phyloP scores from a whole-genome alignment of 2,113 vertebrate species.

The Triplophysa tibetana region DNA sequence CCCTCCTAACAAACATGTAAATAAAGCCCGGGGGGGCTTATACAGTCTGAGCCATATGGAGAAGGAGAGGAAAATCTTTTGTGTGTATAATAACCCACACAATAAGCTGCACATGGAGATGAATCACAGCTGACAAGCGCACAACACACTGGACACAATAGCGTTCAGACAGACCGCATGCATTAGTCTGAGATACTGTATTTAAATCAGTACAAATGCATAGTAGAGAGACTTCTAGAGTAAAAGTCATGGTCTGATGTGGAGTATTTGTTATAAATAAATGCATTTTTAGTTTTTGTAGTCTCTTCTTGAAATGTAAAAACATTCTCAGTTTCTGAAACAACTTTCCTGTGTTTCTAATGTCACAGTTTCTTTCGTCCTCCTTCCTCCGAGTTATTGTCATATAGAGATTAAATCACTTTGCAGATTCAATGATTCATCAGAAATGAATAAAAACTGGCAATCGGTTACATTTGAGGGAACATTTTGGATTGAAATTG shows the following conservation, averaged over 20 bases:
- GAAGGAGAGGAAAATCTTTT: slow-evolving; percentile 50
- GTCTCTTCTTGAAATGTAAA: too few species aligned
- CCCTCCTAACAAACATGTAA: not conserved
- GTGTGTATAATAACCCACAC: slow-evolving; percentile 19
- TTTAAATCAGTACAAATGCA: not conserved
- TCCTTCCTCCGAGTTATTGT: too few species aligned
- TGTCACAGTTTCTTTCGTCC: too few species aligned
- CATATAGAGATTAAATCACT: too few species aligned
- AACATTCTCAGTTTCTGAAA: too few species aligned
- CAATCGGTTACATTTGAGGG: too few species aligned
- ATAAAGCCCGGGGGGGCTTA: slow-evolving; percentile 34
- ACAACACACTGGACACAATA: not conserved
- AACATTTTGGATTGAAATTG: too few species aligned
- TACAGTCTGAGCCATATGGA: not conserved
- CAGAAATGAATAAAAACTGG: too few species aligned
- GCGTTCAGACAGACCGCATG: not conserved
- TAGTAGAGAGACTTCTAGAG: not conserved
- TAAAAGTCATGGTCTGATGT: not conserved
- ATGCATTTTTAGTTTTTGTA: too few species aligned
- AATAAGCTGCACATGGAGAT: not conserved
- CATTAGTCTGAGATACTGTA: not conserved
- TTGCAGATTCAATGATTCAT: too few species aligned
- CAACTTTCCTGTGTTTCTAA: too few species aligned
- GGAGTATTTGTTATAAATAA: too few species aligned
- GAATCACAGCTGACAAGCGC: slow-evolving; percentile 22